Evolutionary conservation across 2,113 vertebrate species (phyloP).

Genomic region (Cyanoliseus patagonus): DNA sequence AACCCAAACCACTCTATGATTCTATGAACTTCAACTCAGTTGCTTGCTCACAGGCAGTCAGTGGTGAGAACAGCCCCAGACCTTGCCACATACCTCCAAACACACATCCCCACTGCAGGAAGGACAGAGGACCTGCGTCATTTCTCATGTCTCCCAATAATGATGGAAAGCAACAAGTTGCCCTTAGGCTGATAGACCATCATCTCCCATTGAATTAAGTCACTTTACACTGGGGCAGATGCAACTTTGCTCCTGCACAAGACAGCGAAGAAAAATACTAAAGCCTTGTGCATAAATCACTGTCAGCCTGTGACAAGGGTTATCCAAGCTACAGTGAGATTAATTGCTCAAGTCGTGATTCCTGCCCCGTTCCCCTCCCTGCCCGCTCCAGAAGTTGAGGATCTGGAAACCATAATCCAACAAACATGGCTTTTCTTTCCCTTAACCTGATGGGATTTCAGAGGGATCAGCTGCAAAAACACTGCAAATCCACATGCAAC

Average conservation of each 20-base stretch:
- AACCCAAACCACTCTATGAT: neutral
- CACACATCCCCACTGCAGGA: neutral
- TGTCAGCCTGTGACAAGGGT: neutral
- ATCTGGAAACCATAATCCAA: slow-evolving; percentile 46
- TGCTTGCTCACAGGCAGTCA: neutral
- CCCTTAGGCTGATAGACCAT: neutral
- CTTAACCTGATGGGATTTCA: neutral
- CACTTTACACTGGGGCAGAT: neutral
- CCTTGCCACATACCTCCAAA: neutral
- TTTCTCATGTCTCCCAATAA: fast-evolving
- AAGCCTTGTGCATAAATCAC: slow-evolving; percentile 5
- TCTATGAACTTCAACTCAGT: neutral
- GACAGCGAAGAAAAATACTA: neutral
- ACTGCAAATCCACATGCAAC: neutral
- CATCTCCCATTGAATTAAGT: fast-evolving
- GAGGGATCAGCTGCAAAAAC: slow-evolving; percentile 56
- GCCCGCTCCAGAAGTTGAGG: neutral
- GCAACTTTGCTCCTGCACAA: neutral
- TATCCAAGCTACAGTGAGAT: neutral
- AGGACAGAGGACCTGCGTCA: neutral
- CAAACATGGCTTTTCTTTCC: slow-evolving; percentile 29
- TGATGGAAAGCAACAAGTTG: fast-evolving
- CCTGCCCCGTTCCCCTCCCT: neutral
- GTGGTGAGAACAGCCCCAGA: neutral
- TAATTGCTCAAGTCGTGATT: neutral